Percentiles rank a stretch among this genome's conserved stretches.
Evolutionary conservation across 2,888 invertebrate species (phyloP).

Genomic region (Xylophagus ater): DNA sequence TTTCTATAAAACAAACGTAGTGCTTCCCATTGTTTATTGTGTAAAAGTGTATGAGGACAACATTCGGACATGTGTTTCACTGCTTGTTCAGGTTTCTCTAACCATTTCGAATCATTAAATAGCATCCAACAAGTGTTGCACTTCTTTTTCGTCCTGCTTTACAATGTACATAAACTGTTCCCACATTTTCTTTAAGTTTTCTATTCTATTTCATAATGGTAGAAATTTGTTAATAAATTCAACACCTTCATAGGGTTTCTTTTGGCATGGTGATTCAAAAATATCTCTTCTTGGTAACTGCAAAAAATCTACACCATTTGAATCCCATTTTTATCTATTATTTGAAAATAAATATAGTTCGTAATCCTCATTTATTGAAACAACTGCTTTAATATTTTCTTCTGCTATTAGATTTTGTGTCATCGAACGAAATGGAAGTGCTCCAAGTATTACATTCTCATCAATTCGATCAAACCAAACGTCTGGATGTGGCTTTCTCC

Average conservation of each 20-base stretch:
- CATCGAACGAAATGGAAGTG: slow-evolving; percentile 85
- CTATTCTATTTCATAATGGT: slow-evolving; percentile 38
- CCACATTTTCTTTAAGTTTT: slow-evolving; percentile 33
- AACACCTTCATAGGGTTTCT: slow-evolving; percentile 70
- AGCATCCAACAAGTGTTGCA: slow-evolving; percentile 94
- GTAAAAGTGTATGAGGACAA: slow-evolving; percentile 75
- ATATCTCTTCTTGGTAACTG: slow-evolving; percentile 87
- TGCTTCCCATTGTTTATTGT: slow-evolving; percentile 78
- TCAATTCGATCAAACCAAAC: slow-evolving; percentile 96
- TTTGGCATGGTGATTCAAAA: slow-evolving; percentile 80
- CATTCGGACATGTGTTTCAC: slow-evolving; percentile 66
- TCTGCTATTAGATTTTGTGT: slow-evolving; percentile 67
- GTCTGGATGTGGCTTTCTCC: slow-evolving; percentile 73
- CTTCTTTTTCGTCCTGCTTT: slow-evolving; percentile 97
- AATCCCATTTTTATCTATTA: slow-evolving; percentile 72
- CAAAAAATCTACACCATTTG: slow-evolving; percentile 68
- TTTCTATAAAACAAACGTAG: slow-evolving; percentile 56
- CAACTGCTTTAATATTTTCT: slow-evolving; percentile 86
- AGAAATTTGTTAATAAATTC: slow-evolving; percentile 71
- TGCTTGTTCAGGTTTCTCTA: slow-evolving; percentile 75
- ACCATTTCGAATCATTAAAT: slow-evolving; percentile 92
- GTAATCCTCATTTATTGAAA: slow-evolving; percentile 96
- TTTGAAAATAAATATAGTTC: slow-evolving; percentile 79
- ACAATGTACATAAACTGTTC: slow-evolving; percentile 93
- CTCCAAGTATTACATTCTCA: slow-evolving; percentile 87